A percentile compares a stretch with the other conserved stretches of the same genome.
These are phyloP conservation scores for Stichodactyla helianthus DNA, from an alignment of 64 coral and sea anemone species.

Conservation along the genomic window DNA sequence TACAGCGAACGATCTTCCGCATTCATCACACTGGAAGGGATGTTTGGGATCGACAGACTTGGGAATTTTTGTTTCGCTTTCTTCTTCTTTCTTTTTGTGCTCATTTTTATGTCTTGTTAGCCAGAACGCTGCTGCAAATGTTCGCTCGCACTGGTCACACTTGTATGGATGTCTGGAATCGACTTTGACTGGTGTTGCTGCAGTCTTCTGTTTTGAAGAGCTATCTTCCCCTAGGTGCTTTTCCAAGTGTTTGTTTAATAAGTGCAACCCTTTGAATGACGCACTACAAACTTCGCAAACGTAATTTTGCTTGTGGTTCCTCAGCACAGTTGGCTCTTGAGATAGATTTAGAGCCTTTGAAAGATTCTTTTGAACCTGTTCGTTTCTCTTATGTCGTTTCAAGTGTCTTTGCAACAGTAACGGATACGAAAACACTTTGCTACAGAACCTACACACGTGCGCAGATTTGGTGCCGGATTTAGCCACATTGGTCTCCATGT, in stretches of 20 bases:
- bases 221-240: background rate
- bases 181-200: background rate
- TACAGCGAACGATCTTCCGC: conserved; percentile 16
- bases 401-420: conserved; percentile 10
- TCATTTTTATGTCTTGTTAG: conserved; percentile 22
- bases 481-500: background rate
- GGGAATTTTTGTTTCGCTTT: background rate
- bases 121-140: conserved; percentile 15
- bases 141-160: conserved; percentile 13
- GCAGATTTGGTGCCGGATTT: background rate
- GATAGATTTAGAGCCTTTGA: conserved; percentile 10
- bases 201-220: background rate
- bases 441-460: background rate
- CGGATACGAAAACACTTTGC: conserved; percentile 4
- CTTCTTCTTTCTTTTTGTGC: background rate
- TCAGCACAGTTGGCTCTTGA: background rate
- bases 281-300: background rate
- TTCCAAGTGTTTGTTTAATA: conserved; percentile 5
- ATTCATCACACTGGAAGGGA: conserved; percentile 5
- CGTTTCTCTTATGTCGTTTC: background rate
- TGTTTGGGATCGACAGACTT: background rate
- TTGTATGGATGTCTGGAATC: background rate
- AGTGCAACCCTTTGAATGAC: conserved; percentile 11
- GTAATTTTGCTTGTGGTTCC: background rate
- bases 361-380: background rate